These are phyloP conservation scores for Stichopus chloronotus DNA, from an alignment of 35 echinoderm and acorn worm genomes.

Conservation along the genomic window DNA sequence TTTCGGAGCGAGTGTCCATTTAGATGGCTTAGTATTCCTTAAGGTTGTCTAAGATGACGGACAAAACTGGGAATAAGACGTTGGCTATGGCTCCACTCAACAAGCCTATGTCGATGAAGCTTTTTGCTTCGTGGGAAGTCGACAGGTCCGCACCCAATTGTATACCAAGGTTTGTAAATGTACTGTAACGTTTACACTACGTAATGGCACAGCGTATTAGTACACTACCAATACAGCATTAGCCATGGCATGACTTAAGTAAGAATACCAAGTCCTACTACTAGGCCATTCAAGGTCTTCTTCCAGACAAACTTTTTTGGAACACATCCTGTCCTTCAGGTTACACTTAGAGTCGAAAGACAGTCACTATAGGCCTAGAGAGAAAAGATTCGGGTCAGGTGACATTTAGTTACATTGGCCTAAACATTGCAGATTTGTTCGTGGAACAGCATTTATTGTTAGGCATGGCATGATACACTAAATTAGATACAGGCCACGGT, in stretches of 20 bases:
- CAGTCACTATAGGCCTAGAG: too few relatives aligned
- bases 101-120: constrained; percentile 94
- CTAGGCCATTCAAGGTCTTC: too few relatives aligned
- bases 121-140: constrained; percentile 99
- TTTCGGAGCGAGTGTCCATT: constrained; percentile 14
- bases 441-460: too few relatives aligned
- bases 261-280: too few relatives aligned
- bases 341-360: too few relatives aligned
- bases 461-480: too few relatives aligned
- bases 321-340: too few relatives aligned
- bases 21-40: constrained; percentile 24
- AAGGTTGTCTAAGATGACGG: constrained; percentile 63
- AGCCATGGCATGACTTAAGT: neutral
- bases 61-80: constrained; percentile 62
- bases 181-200: neutral
- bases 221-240: neutral
- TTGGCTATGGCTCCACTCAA: constrained; percentile 34
- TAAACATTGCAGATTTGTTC: too few relatives aligned
- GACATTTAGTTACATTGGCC: too few relatives aligned
- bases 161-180: constrained; percentile 79
- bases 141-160: constrained; percentile 94
- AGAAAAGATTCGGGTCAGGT: too few relatives aligned
- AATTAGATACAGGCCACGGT: too few relatives aligned
- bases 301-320: too few relatives aligned
- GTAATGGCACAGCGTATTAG: neutral